A percentile compares a stretch with the other conserved stretches of the same genome.
These are phyloP conservation scores for Platygyra sinensis DNA, from an alignment of 64 coral and sea anemone species.

Conservation along the genomic window DNA sequence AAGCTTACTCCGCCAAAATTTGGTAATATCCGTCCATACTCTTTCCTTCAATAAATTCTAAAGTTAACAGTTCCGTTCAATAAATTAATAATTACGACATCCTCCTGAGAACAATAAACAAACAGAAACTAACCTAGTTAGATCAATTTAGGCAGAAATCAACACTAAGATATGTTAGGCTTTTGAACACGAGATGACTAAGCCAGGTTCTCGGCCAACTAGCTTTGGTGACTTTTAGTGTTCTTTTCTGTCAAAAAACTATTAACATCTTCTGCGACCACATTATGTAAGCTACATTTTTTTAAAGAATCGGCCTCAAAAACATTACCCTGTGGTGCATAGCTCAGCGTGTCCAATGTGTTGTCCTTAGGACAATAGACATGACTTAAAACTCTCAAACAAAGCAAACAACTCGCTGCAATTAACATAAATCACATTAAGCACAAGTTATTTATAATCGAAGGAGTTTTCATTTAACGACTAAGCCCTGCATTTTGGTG, in stretches of 20 bases:
- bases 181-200: background rate
- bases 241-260: background rate
- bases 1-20: background rate
- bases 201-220: background rate
- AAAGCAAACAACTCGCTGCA: background rate
- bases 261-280: background rate
- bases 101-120: background rate
- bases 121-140: background rate
- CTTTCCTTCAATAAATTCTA: background rate
- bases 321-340: background rate
- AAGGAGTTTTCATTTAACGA: background rate
- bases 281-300: background rate
- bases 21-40: background rate
- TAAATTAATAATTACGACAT: background rate
- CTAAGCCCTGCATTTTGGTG: background rate
- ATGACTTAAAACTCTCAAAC: background rate
- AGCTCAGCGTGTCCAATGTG: conserved; percentile 6
- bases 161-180: background rate
- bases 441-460: background rate
- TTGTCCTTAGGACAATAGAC: background rate
- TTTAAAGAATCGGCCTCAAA: background rate
- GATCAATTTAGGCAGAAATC: background rate
- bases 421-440: conserved; percentile 9
- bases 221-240: background rate
- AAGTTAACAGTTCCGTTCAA: background rate